A percentile compares a stretch with the other conserved stretches of the same genome.
Evolutionary conservation across 2,113 vertebrate species (phyloP).

Genomic region (Nestor notabilis): DNA sequence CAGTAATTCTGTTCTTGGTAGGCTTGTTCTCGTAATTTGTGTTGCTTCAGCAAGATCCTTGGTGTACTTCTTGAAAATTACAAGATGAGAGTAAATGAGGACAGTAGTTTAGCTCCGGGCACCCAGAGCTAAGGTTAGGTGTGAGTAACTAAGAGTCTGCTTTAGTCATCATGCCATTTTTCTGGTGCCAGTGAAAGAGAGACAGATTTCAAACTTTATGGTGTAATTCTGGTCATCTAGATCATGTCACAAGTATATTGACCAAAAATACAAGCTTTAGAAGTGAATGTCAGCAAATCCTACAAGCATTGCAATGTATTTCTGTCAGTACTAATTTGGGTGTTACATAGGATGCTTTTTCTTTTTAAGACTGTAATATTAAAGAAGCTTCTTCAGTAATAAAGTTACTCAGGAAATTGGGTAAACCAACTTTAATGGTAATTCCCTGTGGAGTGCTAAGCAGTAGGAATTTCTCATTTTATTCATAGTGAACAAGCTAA

Average conservation of each 20-base stretch:
- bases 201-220: background rate
- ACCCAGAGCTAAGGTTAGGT: background rate
- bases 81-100: background rate
- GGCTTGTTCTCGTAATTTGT: background rate
- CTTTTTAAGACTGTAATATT: background rate
- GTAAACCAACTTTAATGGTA: background rate
- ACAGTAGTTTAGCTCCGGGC: background rate
- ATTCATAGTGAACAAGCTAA: background rate
- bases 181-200: background rate
- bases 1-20: background rate
- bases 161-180: background rate
- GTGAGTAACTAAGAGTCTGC: background rate
- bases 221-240: background rate
- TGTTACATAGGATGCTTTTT: background rate
- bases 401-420: background rate
- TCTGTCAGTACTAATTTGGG: background rate
- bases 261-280: background rate
- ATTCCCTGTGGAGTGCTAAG: background rate
- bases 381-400: background rate
- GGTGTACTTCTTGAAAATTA: background rate
- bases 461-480: background rate
- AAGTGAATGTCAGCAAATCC: background rate
- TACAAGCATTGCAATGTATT: background rate
- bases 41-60: background rate
- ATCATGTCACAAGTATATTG: background rate